phyloP scores from a whole-genome alignment of 2,797 vertebrate genomes.

The Pteronotus mesoamericanus region DNA sequence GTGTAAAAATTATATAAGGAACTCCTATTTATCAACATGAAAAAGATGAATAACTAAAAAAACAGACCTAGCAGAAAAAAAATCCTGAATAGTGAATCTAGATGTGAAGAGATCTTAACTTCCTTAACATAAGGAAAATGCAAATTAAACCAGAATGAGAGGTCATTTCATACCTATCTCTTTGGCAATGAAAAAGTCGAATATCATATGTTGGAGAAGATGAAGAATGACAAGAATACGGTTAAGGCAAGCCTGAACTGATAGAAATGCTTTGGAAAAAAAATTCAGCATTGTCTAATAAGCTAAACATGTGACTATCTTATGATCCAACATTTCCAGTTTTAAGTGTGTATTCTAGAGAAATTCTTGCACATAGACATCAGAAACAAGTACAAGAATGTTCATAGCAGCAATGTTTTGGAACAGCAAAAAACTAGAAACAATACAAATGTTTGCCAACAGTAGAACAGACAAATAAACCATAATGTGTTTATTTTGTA shows the following conservation, averaged over 20 bases:
- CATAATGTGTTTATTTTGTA: neutral
- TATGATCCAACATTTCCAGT: neutral
- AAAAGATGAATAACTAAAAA: neutral
- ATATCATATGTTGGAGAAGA: neutral
- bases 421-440: neutral
- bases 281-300: neutral
- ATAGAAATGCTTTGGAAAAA: neutral
- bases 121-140: neutral
- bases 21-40: neutral
- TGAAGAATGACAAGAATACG: neutral
- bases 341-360: neutral
- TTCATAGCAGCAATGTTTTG: neutral
- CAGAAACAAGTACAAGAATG: neutral
- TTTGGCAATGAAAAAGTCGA: neutral
- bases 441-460: neutral
- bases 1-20: neutral
- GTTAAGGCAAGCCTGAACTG: neutral
- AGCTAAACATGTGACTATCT: neutral
- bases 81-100: neutral
- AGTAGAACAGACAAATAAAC: neutral
- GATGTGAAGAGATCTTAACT: neutral
- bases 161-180: neutral
- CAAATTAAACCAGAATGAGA: neutral
- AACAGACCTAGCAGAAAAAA: neutral
- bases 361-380: neutral